phyloP scores from a whole-genome alignment of 2,888 invertebrate genomes.

The Ptychoptera albimana region DNA sequence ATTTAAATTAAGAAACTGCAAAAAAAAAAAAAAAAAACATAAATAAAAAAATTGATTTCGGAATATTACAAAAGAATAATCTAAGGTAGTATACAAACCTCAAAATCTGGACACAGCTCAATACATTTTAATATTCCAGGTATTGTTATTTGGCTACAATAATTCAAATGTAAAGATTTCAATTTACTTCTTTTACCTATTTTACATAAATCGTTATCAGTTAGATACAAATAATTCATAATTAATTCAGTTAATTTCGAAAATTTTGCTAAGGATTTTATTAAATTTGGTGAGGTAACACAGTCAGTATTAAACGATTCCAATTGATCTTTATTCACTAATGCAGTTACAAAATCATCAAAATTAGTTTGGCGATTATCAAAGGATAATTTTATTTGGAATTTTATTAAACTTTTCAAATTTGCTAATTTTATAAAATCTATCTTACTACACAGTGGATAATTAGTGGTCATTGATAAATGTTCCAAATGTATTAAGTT shows the following conservation, averaged over 20 bases:
- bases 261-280: background rate
- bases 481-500: background rate
- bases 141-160: background rate
- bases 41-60: too few species aligned
- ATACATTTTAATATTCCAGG: background rate
- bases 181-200: background rate
- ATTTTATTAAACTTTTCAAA: background rate
- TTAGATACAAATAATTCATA: background rate
- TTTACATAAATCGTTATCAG: background rate
- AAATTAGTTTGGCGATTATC: background rate
- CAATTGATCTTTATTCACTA: background rate
- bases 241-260: background rate
- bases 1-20: too few species aligned
- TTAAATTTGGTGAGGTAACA: background rate
- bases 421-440: background rate
- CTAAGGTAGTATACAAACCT: too few species aligned
- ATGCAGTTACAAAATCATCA: background rate
- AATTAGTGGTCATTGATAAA: background rate
- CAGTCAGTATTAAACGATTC: background rate
- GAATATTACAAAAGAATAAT: too few species aligned
- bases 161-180: background rate
- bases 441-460: background rate
- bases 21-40: too few species aligned
- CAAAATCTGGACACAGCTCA: too few species aligned
- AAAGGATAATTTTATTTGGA: constrained; percentile 3